A percentile compares a stretch with the other conserved stretches of the same genome.
Evolutionary conservation across 2,113 vertebrate species (phyloP).

Genomic region (Macaca nemestrina): DNA sequence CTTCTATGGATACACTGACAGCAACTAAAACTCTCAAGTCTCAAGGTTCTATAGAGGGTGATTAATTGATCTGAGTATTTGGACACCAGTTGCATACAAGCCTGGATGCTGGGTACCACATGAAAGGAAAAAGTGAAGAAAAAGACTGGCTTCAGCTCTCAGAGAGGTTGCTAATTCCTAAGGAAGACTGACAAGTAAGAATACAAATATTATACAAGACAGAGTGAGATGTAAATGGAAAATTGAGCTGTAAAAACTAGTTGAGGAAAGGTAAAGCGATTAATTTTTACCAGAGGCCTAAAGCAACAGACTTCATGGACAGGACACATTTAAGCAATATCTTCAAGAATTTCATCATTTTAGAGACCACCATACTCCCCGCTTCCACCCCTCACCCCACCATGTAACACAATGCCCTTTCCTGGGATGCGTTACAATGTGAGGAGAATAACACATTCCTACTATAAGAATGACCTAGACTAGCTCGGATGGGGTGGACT

Average conservation of each 20-base stretch:
- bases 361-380: no score
- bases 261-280: background rate
- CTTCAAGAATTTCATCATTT: background rate
- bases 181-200: background rate
- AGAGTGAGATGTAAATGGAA: background rate
- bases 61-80: background rate
- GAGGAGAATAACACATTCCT: background rate
- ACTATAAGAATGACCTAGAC: background rate
- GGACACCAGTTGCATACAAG: background rate
- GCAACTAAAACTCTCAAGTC: background rate
- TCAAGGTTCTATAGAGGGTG: background rate
- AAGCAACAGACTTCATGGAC: slow-evolving; percentile 7
- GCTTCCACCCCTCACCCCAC: rapidly evolving
- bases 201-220: background rate
- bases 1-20: background rate
- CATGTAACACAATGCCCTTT: background rate
- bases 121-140: background rate
- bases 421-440: background rate
- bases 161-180: background rate
- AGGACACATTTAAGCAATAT: background rate
- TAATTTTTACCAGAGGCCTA: background rate
- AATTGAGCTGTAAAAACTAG: background rate
- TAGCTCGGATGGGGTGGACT: background rate
- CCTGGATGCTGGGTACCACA: background rate
- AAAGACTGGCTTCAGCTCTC: background rate